Evolutionary conservation across 1,140 invertebrate genomes (phyloP), one percentile per base, ranked within the genome.

Genomic region (Latrodectus geometricus): DNA sequence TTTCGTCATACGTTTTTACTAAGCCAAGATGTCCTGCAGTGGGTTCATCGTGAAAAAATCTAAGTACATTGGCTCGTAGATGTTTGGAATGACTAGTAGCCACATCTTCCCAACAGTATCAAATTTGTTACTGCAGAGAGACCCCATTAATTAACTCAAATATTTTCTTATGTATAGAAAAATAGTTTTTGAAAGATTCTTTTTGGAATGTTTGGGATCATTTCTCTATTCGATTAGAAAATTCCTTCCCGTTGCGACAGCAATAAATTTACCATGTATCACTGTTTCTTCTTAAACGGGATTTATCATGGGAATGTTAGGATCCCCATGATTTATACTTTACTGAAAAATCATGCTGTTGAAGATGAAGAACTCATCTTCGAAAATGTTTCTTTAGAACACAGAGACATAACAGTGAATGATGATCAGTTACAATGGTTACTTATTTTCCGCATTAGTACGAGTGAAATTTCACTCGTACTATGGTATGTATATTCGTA

Each of bases 341-440:
- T n/a, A n/a, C n/a, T n/a, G n/a, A n/a, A n/a, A n/a, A n/a, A n/a
- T n/a, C n/a, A n/a, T n/a, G n/a, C 81, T 92, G 91, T 88, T 92
- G 91, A 48, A 93, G 85, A 87, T 90, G 89, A 14, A 93, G 50
- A 80, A 91, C 85, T 92, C 92, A 93, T n/a, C 92, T 77, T 72
- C 90, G 91, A 8, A 86, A 89, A 1, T 91, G 89, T 70, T 92
- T 90, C 87, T 90, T 91, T 8, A 92, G 88, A 5, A 89, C 48
- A 14, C 50, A 50, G 48, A 74, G 9, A 14, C 91, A 93, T 23
- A 88, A 87, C 8, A 93, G 88, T 0, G 92, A 91, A 88, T 90
- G 89, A 88, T 94, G 92, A 88, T 94, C 92, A 35, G 35, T 35
- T 35, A 35, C 35, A 35, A 35, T 35, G 2, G 92, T 93, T 9